Conservation (phyloP, 2,113 vertebrate species). For the Hippocampus guttulatus region DNA sequence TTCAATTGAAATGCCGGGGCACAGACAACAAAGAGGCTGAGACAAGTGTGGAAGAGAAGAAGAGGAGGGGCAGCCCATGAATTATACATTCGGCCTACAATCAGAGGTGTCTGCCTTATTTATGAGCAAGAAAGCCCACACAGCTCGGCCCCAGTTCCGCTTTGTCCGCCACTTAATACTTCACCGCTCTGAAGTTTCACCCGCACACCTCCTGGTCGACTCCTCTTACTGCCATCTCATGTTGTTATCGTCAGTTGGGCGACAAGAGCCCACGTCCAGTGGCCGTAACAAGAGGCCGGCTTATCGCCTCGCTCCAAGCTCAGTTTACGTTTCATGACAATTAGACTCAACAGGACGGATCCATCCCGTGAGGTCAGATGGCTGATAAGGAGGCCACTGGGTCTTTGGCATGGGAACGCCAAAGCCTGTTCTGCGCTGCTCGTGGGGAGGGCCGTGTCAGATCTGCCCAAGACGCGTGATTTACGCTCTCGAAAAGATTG, state of each 20-base stretch:
- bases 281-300: conserved; percentile 49
- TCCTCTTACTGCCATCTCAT: conserved; percentile 22
- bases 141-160: conserved; percentile 53
- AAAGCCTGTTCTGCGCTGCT: conserved; percentile 8
- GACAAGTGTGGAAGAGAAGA: conserved; percentile 61
- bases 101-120: conserved; percentile 71
- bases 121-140: conserved; percentile 65
- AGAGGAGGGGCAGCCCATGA: conserved; percentile 60
- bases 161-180: conserved; percentile 70
- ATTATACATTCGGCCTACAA: conserved; percentile 74
- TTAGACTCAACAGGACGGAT: conserved; percentile 64
- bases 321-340: conserved; percentile 61
- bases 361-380: conserved; percentile 60
- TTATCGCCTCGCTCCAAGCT: conserved; percentile 56
- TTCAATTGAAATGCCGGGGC: conserved; percentile 70
- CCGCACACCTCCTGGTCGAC: conserved; percentile 25
- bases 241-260: conserved; percentile 22
- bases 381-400: conserved; percentile 53
- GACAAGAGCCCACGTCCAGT: conserved; percentile 45
- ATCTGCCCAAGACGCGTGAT: conserved; percentile 32
- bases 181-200: conserved; percentile 61
- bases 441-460: conserved; percentile 10
- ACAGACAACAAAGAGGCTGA: conserved; percentile 67
- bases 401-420: conserved; percentile 54
- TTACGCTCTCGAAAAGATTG: conserved; percentile 45